A percentile compares a stretch with the other conserved stretches of the same genome.
Conservation (phyloP, 1,140 invertebrate genomes). For the Lithobius niger region DNA sequence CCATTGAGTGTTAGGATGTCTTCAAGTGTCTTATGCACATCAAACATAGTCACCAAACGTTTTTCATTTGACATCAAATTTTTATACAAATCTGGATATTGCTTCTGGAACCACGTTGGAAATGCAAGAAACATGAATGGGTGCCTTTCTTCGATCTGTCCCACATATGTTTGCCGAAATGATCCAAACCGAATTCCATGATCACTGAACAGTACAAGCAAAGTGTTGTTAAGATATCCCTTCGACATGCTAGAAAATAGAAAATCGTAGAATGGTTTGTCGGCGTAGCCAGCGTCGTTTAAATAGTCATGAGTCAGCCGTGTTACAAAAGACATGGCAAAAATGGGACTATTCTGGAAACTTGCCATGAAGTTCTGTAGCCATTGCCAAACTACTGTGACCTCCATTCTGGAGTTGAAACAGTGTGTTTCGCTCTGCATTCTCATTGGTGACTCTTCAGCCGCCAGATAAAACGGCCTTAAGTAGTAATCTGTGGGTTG, state of each 20-base stretch:
- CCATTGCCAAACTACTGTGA: neutral
- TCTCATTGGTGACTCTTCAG: neutral
- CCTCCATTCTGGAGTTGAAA: no score
- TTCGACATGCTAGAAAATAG: neutral
- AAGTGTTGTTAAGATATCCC: conserved; percentile 7
- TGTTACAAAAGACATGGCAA: neutral
- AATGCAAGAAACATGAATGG: conserved; percentile 10
- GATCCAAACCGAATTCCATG: conserved; percentile 11
- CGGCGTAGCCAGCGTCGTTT: neutral
- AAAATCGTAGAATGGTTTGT: neutral
- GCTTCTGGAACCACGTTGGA: neutral
- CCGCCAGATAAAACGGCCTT: neutral
- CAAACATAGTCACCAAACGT: conserved; percentile 7
- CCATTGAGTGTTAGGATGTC: neutral
- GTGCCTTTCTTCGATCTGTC: conserved; percentile 11
- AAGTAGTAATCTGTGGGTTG: neutral
- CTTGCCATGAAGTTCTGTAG: neutral
- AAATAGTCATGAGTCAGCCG: conserved; percentile 7
- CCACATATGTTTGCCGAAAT: conserved; percentile 11
- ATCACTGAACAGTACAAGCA: conserved; percentile 11
- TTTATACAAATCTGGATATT: conserved; percentile 1
- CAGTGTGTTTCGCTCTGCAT: neutral
- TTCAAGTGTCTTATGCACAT: conserved; percentile 7
- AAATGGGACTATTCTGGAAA: neutral
- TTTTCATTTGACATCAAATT: conserved; percentile 2